Conservation (phyloP, 2,888 invertebrate genomes). For the Drosophila histrio region DNA sequence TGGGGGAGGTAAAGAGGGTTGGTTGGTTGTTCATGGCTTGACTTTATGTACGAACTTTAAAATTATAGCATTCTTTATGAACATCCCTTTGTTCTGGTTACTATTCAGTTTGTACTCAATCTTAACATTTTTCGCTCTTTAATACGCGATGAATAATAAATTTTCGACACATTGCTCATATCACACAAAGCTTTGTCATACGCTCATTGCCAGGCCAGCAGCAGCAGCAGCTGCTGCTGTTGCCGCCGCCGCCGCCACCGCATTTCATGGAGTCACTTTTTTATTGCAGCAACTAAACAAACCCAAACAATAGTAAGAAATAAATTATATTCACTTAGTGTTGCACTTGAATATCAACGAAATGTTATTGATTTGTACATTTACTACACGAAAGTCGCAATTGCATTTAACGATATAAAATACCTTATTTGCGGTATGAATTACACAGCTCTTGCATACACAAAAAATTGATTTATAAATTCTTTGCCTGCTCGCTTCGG, state of each 20-base stretch:
- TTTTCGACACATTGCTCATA: conserved; percentile 38
- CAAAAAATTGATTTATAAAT: conserved; percentile 83
- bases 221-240: conserved; percentile 40
- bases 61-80: conserved; percentile 4
- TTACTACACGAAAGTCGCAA: conserved; percentile 15
- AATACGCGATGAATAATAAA: conserved; percentile 28
- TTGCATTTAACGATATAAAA: conserved; percentile 32
- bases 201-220: conserved; percentile 28
- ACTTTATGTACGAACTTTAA: conserved; percentile 15
- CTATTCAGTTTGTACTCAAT: not conserved
- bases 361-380: not conserved
- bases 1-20: conserved; percentile 9
- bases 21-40: conserved; percentile 7
- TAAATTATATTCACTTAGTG: conserved; percentile 27
- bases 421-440: conserved; percentile 72
- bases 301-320: conserved; percentile 1
- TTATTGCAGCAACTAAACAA: conserved; percentile 12
- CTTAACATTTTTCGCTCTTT: conserved; percentile 2
- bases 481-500: conserved; percentile 77
- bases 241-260: conserved; percentile 13
- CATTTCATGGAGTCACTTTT: conserved; percentile 33
- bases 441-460: conserved; percentile 81
- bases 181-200: conserved; percentile 46
- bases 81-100: conserved; percentile 16
- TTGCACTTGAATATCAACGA: not conserved